Conservation (phyloP, 2,113 vertebrate genomes). For the Urocitellus parryii region DNA sequence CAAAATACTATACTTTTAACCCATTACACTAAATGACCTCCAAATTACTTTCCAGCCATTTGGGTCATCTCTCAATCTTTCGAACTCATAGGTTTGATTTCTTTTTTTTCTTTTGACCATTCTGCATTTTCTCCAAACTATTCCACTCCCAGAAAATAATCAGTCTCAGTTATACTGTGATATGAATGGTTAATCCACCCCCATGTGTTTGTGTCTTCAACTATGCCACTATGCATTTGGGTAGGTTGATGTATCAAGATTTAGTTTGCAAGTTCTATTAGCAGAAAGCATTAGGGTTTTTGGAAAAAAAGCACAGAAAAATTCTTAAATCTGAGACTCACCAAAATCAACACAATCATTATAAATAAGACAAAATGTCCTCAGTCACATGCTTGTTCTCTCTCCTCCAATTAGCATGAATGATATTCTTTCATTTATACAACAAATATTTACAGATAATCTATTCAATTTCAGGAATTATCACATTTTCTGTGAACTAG, state of each 20-base stretch:
- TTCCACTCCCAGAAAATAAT: not conserved
- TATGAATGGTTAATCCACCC: not conserved
- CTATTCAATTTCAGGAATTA: not conserved
- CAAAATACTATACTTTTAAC: constrained; percentile 17
- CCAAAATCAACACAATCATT: not conserved
- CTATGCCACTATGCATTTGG: not conserved
- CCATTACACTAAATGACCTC: not conserved
- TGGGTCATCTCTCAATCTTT: not conserved
- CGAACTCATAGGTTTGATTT: not conserved
- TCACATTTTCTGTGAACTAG: not conserved
- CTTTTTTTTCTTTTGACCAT: not conserved
- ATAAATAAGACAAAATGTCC: not conserved
- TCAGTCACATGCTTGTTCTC: not conserved
- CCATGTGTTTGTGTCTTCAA: not conserved
- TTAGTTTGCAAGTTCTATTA: not conserved
- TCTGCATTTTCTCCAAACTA: not conserved
- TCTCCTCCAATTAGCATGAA: not conserved
- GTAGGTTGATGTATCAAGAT: not conserved
- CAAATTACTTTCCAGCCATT: not conserved
- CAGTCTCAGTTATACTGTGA: not conserved
- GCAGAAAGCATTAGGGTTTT: not conserved
- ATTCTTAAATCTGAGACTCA: not conserved
- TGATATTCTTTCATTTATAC: not conserved
- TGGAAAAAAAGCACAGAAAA: not conserved
- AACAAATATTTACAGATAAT: not conserved